Evolutionary conservation across 2,113 vertebrate genomes (phyloP).

Genomic region (Hoplias malabaricus): DNA sequence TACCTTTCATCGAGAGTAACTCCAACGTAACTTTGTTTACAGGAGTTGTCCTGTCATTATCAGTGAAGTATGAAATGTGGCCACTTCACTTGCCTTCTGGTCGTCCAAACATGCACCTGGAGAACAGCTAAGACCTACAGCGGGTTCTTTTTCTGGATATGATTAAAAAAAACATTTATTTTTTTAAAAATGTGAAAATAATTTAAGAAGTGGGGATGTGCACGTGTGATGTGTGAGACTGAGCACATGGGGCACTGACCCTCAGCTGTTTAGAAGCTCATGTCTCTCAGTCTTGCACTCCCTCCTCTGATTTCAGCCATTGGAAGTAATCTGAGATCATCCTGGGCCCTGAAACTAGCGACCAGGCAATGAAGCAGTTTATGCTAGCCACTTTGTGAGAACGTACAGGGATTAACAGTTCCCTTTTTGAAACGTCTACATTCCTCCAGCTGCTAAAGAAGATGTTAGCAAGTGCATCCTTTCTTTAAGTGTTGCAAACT

Average conservation of each 20-base stretch:
- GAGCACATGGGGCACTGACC: slow-evolving; percentile 48
- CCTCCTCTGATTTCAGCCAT: slow-evolving; percentile 74
- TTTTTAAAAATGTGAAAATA: no score
- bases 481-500: slow-evolving; percentile 4
- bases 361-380: slow-evolving; percentile 63
- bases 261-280: slow-evolving; percentile 75
- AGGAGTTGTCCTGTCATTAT: background rate
- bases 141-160: background rate
- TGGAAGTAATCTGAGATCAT: slow-evolving; percentile 71
- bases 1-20: background rate
- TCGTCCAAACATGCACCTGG: background rate
- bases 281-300: slow-evolving; percentile 53
- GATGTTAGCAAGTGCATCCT: slow-evolving; percentile 32
- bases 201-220: slow-evolving; percentile 3
- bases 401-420: slow-evolving; percentile 48
- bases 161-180: no score
- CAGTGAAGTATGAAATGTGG: background rate
- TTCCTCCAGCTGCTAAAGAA: slow-evolving; percentile 36
- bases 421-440: slow-evolving; percentile 43
- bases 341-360: slow-evolving; percentile 49
- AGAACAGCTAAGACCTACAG: background rate
- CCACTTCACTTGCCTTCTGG: background rate
- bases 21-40: background rate
- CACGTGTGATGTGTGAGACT: slow-evolving; percentile 54
- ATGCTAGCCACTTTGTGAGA: slow-evolving; percentile 45